Conservation (phyloP, 1,140 invertebrate species). For the Gerris buenoi region DNA sequence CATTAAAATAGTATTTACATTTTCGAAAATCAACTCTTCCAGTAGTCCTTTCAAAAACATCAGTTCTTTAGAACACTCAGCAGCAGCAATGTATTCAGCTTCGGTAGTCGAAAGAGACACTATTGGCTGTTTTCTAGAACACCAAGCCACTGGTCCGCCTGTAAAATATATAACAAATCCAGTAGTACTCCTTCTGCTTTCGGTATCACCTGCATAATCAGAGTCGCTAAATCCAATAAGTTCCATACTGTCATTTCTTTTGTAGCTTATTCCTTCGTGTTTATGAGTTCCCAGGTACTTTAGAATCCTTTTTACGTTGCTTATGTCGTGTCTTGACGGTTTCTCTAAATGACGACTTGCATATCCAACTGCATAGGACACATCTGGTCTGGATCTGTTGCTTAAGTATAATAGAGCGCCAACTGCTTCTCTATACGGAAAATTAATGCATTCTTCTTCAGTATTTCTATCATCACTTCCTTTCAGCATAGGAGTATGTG, state of each 20-base stretch:
- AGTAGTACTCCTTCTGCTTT: slow-evolving; percentile 22
- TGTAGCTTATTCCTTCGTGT: background rate
- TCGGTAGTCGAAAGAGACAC: slow-evolving; percentile 11
- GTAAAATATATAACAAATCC: slow-evolving; percentile 25
- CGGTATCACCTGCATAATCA: slow-evolving; percentile 9
- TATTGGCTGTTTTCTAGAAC: slow-evolving; percentile 10
- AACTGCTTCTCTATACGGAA: background rate
- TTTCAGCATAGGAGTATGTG: background rate
- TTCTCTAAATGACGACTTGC: background rate
- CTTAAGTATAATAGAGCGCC: background rate
- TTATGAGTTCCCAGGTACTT: background rate
- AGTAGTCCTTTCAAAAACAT: background rate
- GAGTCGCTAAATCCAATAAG: background rate
- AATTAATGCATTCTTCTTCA: background rate
- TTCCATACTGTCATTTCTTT: background rate
- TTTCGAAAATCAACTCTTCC: background rate
- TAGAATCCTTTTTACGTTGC: background rate
- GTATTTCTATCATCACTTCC: background rate
- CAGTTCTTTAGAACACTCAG: background rate
- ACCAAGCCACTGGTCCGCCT: slow-evolving; percentile 24
- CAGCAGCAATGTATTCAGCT: slow-evolving; percentile 16
- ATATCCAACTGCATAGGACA: background rate
- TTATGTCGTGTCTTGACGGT: background rate
- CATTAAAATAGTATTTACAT: background rate
- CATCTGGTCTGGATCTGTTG: background rate